Evolutionary conservation across 2,797 vertebrate species (phyloP).

Genomic region (Ammospiza maritima): DNA sequence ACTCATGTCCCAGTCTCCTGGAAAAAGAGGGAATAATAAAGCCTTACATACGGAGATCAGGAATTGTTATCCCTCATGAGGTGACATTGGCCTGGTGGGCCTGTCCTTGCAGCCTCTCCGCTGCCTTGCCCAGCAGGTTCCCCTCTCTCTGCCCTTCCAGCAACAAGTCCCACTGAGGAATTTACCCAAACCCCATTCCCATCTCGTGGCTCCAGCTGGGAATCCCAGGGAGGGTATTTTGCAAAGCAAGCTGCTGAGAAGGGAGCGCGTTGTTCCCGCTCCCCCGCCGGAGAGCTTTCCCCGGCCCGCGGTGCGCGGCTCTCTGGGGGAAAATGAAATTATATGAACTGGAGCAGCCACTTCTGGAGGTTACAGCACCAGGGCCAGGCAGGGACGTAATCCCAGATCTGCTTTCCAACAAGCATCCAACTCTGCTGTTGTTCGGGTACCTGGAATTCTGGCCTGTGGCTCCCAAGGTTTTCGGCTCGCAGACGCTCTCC

Average conservation of each 20-base stretch:
- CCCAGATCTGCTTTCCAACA: neutral
- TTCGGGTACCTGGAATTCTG: neutral
- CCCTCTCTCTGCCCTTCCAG: neutral
- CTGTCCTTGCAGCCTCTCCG: neutral
- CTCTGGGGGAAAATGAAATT: neutral
- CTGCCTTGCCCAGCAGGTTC: fast-evolving
- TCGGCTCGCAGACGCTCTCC: fast-evolving
- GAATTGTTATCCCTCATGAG: neutral
- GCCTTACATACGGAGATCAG: neutral
- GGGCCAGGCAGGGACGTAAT: neutral
- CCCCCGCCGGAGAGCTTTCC: neutral
- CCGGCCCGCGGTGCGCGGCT: neutral
- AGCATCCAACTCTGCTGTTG: neutral
- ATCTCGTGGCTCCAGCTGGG: neutral
- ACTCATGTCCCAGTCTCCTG: fast-evolving
- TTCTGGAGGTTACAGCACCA: neutral
- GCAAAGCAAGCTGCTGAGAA: neutral
- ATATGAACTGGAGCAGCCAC: neutral
- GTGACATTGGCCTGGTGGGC: no score
- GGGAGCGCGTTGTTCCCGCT: neutral
- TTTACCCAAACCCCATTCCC: neutral
- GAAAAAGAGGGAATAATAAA: neutral
- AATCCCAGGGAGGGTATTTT: neutral
- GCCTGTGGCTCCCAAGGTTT: fast-evolving
- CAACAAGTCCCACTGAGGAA: fast-evolving